Evolutionary conservation across 2,797 vertebrate species (phyloP).

Genomic region (Smutsia gigantea): DNA sequence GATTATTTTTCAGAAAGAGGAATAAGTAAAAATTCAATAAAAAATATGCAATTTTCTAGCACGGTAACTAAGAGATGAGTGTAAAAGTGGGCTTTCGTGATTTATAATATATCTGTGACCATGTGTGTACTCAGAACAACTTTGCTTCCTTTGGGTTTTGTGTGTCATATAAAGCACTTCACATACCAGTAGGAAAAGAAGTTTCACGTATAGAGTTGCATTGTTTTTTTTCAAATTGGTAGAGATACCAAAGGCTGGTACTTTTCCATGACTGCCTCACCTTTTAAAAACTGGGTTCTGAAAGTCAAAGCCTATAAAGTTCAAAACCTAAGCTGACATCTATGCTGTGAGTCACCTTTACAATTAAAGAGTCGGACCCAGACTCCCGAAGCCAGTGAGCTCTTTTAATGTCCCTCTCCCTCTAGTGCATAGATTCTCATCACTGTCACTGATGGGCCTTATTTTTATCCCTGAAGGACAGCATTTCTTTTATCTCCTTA

Average conservation of each 20-base stretch:
- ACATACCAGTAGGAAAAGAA: neutral
- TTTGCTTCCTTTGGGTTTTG: neutral
- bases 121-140: neutral
- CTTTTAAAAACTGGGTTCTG: neutral
- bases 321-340: neutral
- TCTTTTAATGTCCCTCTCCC: neutral
- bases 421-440: neutral
- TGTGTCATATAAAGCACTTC: neutral
- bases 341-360: neutral
- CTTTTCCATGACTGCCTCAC: neutral
- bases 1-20: slow-evolving; percentile 49
- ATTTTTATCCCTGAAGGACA: slow-evolving; percentile 23
- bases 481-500: neutral
- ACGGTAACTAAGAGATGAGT: neutral
- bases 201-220: neutral
- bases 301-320: slow-evolving; percentile 15
- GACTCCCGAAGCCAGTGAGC: neutral
- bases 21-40: neutral
- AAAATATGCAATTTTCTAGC: neutral
- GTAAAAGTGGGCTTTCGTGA: neutral
- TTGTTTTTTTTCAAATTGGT: neutral
- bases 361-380: neutral
- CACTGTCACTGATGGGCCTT: neutral
- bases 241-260: neutral
- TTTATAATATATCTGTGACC: slow-evolving; percentile 13